Evolutionary conservation across 2,797 vertebrate species (phyloP), one percentile per base, ranked within the genome.

Genomic region (Chelidonichthys spinosus): DNA sequence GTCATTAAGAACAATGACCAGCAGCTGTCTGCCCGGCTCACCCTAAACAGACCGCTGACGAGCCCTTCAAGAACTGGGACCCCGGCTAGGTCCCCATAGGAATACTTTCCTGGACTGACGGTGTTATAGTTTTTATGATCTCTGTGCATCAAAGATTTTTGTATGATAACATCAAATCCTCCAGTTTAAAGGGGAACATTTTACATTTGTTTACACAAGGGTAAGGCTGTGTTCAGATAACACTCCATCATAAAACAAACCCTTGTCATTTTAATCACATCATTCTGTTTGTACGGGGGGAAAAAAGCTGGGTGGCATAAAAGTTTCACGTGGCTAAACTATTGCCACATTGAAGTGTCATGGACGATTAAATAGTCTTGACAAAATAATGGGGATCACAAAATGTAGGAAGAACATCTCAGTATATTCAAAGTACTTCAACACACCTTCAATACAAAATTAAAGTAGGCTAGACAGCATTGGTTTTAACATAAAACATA

Each of bases 1-100:
- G 91, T 95, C 94, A 95, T 95, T 94, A 94, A 94, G 94, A 94
- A 95, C 96, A 96, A 96, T 96, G 95, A 95, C 94, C 93, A 95
- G 95, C 96, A 98, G 96, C 95, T 96, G 96, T 94, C 85, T 93
- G 94, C 93, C 93, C 92, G 91, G 92, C 94, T 94, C 88, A 91
- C 93, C 93, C 95, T 88, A 93, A 94, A 94, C 94, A 92, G 94
- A 63, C 60, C 62, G 64, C 75, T 92, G 89, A 88, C 87, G 88
- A 77, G 85, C 63, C 73, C 69, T 85, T 89, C 88, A 92, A 93
- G 93, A 94, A 90, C 90, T 76, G 68, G 40, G 74, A 79, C 11
- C 58, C 56, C 6, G 83, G 68, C 77, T 73, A 79, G 72, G 54
- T 84, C 72, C 80, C 56, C 44, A 61, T 10, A 39, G 32, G 36